Base-by-base conservation (phyloP, 2,888 invertebrate species). In the Epiblema foenella region DNA sequence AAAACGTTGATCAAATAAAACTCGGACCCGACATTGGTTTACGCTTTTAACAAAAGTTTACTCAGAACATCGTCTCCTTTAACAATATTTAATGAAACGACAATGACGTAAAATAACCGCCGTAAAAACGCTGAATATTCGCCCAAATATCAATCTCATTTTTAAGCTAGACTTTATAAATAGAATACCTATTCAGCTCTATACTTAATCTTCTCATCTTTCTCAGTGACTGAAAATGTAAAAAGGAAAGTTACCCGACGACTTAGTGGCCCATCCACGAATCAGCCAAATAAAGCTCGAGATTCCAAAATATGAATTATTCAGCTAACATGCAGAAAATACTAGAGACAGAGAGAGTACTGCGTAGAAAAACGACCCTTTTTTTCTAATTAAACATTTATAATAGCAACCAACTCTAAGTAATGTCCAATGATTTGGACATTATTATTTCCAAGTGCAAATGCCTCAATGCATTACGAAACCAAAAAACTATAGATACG, bases 231-330 rank as follows among this genome's bases (percentile, higher is more conserved):
- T 20, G 33, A 46, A 52, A 69, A 58, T 58, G 51, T 18, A 46
- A 69, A 52, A 59, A 20, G 37, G 39, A 15, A 33, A 69, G 42
- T 52, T 52, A 54, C 64, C 49, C 63, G 37, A 42, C 37, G 39
- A 59, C 42, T 65, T 65, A 49, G 54, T n/a, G 15, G 37, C 18
- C 52, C 39, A 54, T 33, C 37, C 54, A 33, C 54, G 46, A 70
- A 70, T 69, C 70, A 65, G 65, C 42, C 56, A 20, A 59, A 69
- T 68, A 73, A 74, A 49, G 74, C 76, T 72, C 67, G 76, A 79
- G 79, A 78, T 75, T 79, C 75, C 70, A 76, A 79, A 79, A 79
- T 79, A 83, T 84, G 84, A 83, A 84, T 84, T 80, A 84, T 84
- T 83, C 82, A 84, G 69, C 73, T 75, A 63, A 73, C 37, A 42